These are phyloP conservation scores for Heterotilapia buettikoferi DNA, from an alignment of 2,113 vertebrate species.

Conservation along the genomic window DNA sequence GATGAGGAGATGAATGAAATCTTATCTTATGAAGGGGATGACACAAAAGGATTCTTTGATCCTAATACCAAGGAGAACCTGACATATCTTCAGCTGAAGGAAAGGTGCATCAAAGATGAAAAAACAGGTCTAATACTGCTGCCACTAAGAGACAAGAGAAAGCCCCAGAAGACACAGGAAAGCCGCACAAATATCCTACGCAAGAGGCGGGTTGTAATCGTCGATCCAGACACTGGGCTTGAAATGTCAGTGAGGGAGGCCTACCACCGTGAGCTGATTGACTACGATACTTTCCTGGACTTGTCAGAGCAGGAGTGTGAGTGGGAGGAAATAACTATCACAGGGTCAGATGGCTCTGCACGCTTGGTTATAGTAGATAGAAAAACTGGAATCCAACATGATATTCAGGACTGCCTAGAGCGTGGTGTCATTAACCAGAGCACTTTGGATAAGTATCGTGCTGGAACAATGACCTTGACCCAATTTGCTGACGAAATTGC, in stretches of 20 bases:
- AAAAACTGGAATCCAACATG: constrained; percentile 91
- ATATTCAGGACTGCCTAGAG: constrained; percentile 86
- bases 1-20: constrained; percentile 92
- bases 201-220: constrained; percentile 93
- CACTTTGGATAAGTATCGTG: constrained; percentile 84
- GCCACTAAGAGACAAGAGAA: constrained; percentile 87
- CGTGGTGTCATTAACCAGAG: constrained; percentile 78
- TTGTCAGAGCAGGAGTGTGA: constrained; percentile 96
- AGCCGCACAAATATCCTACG: constrained; percentile 87
- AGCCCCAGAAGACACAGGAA: constrained; percentile 63
- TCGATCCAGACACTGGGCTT: constrained; percentile 90
- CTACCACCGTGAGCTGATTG: constrained; percentile 89
- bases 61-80: constrained; percentile 96
- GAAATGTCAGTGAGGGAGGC: constrained; percentile 98
- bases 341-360: constrained; percentile 80
- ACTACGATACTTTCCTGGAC: constrained; percentile 90
- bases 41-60: constrained; percentile 97
- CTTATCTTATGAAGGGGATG: constrained; percentile 87
- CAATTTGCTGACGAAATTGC: constrained; percentile 91
- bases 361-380: constrained; percentile 88
- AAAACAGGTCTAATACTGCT: constrained; percentile 86
- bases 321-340: constrained; percentile 97
- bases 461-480: constrained; percentile 82
- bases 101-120: constrained; percentile 86
- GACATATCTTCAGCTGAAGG: constrained; percentile 91